Percentiles rank a stretch among this genome's conserved stretches.
Evolutionary conservation across 2,888 invertebrate genomes (phyloP).

Genomic region (Cryptophagus acutangulus): DNA sequence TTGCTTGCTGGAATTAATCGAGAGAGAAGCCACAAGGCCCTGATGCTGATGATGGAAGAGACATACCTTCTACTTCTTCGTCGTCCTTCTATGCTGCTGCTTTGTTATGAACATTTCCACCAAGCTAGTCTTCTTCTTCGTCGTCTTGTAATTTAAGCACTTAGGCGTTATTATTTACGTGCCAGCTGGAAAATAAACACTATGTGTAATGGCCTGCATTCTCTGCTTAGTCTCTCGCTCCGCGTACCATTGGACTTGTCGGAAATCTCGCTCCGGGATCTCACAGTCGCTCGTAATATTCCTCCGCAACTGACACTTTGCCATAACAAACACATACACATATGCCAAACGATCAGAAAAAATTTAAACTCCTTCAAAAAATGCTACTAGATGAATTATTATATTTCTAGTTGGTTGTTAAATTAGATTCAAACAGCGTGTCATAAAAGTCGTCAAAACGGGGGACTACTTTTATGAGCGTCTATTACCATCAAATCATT

Average conservation of each 20-base stretch:
- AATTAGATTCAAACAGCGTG: too few species aligned
- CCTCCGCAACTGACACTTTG: neutral
- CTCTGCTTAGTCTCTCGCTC: too few species aligned
- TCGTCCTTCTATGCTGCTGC: constrained; percentile 15
- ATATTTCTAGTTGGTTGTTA: too few species aligned
- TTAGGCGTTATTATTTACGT: constrained; percentile 34
- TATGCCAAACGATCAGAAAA: too few species aligned
- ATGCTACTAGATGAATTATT: too few species aligned
- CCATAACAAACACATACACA: constrained; percentile 1
- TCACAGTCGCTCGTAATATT: constrained; percentile 1
- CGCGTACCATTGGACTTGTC: too few species aligned
- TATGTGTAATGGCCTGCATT: constrained; percentile 32
- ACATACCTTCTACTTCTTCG: constrained; percentile 14
- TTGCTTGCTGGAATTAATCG: constrained; percentile 24
- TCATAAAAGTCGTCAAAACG: too few species aligned
- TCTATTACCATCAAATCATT: too few species aligned
- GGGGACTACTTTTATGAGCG: too few species aligned
- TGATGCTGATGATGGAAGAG: constrained; percentile 4
- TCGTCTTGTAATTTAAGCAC: constrained; percentile 34
- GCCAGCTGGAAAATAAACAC: constrained; percentile 33
- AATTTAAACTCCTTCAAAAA: too few species aligned
- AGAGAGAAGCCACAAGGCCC: constrained; percentile 14
- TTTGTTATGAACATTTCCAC: constrained; percentile 34
- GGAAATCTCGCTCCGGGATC: constrained; percentile 2
- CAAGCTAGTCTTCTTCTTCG: too few species aligned